A percentile compares a stretch with the other conserved stretches of the same genome.
phyloP scores from a whole-genome alignment of 2,888 invertebrate genomes.

The Lagria hirta region DNA sequence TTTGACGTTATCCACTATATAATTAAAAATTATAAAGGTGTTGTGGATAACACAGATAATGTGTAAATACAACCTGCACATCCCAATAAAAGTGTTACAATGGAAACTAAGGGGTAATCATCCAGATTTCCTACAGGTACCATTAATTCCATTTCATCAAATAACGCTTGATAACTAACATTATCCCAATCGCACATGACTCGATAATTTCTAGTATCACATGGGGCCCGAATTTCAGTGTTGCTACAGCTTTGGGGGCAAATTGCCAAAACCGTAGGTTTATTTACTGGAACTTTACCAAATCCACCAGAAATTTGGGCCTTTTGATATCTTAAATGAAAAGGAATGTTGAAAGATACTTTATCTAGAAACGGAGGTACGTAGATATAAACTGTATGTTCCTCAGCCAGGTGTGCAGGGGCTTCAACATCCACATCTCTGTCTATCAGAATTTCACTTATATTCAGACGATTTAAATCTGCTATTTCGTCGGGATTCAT shows the following conservation, averaged over 20 bases:
- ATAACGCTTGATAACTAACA: slow-evolving; percentile 53
- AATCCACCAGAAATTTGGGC: slow-evolving; percentile 53
- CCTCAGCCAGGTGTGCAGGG: slow-evolving; percentile 49
- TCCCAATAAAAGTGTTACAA: slow-evolving; percentile 51
- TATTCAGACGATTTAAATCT: slow-evolving; percentile 47
- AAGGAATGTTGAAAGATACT: slow-evolving; percentile 50
- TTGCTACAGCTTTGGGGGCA: slow-evolving; percentile 48
- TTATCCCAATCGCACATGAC: slow-evolving; percentile 51
- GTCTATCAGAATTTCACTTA: slow-evolving; percentile 47
- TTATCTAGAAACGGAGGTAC: slow-evolving; percentile 30
- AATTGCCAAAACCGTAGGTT: slow-evolving; percentile 47
- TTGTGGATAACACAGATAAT: slow-evolving; percentile 49
- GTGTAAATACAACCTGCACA: slow-evolving; percentile 56
- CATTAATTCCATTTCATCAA: slow-evolving; percentile 49
- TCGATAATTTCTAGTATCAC: slow-evolving; percentile 39
- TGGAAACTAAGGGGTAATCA: slow-evolving; percentile 52
- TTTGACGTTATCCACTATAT: too few relatives aligned
- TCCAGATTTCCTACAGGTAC: slow-evolving; percentile 55
- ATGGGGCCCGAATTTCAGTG: slow-evolving; percentile 49
- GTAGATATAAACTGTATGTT: slow-evolving; percentile 46
- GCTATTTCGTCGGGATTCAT: slow-evolving; percentile 55
- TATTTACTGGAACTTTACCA: slow-evolving; percentile 47
- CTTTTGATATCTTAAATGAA: slow-evolving; percentile 57
- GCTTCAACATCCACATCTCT: slow-evolving; percentile 53
- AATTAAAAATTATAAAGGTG: slow-evolving; percentile 33